Percentiles rank a stretch among this genome's conserved stretches.
phyloP scores from a whole-genome alignment of 2,113 vertebrate species.

The Tetrax tetrax region DNA sequence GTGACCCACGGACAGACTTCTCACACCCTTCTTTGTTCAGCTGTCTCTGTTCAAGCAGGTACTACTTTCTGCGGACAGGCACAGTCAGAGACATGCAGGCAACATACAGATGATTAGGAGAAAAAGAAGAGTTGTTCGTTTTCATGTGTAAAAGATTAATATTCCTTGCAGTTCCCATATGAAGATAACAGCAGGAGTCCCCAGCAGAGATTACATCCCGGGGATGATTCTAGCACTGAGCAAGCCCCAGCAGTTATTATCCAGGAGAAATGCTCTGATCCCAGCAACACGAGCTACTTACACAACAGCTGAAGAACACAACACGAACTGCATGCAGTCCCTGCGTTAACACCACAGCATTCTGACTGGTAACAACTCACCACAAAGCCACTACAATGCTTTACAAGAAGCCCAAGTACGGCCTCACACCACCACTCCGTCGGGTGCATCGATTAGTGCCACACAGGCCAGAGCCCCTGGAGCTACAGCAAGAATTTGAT shows the following conservation, averaged over 20 bases:
- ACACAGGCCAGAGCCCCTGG: background rate
- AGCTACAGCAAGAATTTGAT: background rate
- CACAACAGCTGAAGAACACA: background rate
- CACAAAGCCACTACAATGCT: background rate
- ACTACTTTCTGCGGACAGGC: background rate
- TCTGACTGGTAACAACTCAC: background rate
- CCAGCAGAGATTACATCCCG: background rate
- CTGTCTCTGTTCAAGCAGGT: background rate
- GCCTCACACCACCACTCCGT: background rate
- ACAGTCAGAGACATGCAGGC: background rate
- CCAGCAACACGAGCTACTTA: background rate
- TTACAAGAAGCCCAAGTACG: background rate
- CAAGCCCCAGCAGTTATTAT: background rate
- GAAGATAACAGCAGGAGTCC: background rate
- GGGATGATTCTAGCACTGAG: background rate
- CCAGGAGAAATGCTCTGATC: background rate
- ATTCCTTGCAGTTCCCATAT: background rate
- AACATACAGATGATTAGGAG: background rate
- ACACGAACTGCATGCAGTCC: background rate
- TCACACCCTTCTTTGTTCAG: background rate
- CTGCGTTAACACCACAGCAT: background rate
- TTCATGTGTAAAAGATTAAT: background rate
- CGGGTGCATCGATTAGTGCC: background rate
- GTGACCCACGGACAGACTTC: background rate
- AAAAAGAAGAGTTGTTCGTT: background rate